phyloP scores from a whole-genome alignment of 2,797 vertebrate species.

The Serranus cabrilla region DNA sequence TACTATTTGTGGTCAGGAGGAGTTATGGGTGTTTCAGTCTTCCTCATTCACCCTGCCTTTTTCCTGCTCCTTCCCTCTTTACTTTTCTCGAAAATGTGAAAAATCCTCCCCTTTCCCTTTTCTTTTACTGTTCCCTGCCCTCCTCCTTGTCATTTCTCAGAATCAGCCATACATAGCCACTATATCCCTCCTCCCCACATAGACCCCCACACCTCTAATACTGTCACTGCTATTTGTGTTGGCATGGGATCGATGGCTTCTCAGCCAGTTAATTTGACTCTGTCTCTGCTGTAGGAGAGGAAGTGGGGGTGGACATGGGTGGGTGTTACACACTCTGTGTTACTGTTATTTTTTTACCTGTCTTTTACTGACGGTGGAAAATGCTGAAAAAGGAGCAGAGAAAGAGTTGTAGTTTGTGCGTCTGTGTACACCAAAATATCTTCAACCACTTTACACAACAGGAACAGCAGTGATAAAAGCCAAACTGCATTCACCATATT shows the following conservation, averaged over 20 bases:
- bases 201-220: conserved; percentile 43
- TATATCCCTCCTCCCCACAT: neutral
- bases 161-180: conserved; percentile 39
- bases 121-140: neutral
- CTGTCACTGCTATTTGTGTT: conserved; percentile 66
- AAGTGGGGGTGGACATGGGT: neutral
- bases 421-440: neutral
- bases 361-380: conserved; percentile 25
- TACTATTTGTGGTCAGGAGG: conserved; percentile 33
- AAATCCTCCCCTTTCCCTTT: conserved; percentile 5
- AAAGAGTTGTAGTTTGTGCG: conserved; percentile 6
- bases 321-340: conserved; percentile 23
- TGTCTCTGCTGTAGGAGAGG: conserved; percentile 34
- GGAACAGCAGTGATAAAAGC: conserved; percentile 8
- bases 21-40: conserved; percentile 43
- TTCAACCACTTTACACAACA: neutral
- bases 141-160: conserved; percentile 50
- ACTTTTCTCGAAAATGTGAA: conserved; percentile 4
- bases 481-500: conserved; percentile 2
- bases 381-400: neutral
- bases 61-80: neutral
- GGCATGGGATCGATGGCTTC: conserved; percentile 44
- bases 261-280: conserved; percentile 51
- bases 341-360: conserved; percentile 30
- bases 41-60: conserved; percentile 1